Conservation (phyloP, 2,113 vertebrate species). For the Macquaria ambigua region DNA sequence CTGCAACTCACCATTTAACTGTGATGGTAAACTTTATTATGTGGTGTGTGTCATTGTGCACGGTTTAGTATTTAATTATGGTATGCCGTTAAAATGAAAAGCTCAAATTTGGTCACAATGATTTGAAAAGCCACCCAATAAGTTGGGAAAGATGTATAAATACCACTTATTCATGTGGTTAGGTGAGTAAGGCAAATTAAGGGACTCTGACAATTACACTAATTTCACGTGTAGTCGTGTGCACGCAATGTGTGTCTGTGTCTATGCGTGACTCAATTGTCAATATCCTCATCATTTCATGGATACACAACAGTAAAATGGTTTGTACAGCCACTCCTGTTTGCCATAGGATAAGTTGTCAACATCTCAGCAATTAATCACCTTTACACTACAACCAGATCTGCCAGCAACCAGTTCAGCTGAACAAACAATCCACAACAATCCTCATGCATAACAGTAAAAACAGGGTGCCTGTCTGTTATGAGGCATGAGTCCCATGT, state of each 20-base stretch:
- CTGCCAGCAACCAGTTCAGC: conserved; percentile 26
- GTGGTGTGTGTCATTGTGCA: neutral
- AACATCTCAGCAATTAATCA: conserved; percentile 31
- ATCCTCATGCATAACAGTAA: neutral
- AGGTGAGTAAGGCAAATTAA: neutral
- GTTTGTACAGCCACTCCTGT: conserved; percentile 43
- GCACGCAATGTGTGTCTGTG: neutral
- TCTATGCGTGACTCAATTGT: conserved; percentile 8
- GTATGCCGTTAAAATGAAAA: neutral
- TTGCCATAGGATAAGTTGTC: conserved; percentile 38
- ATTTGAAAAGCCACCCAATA: neutral
- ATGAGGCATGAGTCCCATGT: neutral
- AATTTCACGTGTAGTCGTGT: neutral
- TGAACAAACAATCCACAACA: conserved; percentile 57
- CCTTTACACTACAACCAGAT: conserved; percentile 33
- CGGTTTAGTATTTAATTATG: neutral
- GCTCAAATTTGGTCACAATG: neutral
- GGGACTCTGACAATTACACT: neutral
- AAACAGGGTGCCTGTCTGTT: conserved; percentile 2
- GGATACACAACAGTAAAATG: conserved; percentile 12
- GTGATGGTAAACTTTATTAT: neutral
- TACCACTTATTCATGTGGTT: neutral
- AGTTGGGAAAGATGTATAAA: neutral
- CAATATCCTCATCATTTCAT: conserved; percentile 20
- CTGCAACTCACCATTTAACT: neutral